Evolutionary conservation across 1,140 invertebrate species (phyloP).

Genomic region (Drosophila biarmipes): DNA sequence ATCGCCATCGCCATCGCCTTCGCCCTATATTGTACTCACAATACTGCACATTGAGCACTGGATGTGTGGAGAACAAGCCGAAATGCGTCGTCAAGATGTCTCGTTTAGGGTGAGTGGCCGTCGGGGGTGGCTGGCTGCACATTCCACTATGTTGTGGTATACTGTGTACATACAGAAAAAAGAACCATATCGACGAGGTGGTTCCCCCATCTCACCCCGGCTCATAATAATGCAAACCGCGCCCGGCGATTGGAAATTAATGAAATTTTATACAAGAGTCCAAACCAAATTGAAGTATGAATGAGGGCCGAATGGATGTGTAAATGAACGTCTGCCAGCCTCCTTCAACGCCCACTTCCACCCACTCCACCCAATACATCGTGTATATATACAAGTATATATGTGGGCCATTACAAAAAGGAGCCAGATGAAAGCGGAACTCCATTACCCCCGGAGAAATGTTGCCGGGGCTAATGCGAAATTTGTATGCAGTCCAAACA

Average conservation of each 20-base stretch:
- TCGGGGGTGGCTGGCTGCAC: constrained; percentile 8
- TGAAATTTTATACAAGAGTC: constrained; percentile 67
- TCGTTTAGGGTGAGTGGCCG: not conserved
- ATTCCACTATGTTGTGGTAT: constrained; percentile 8
- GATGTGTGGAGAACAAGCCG: not conserved
- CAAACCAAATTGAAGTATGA: constrained; percentile 53
- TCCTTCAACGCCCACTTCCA: no score
- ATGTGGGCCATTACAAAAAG: constrained; percentile 56
- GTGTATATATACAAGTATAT: constrained; percentile 21
- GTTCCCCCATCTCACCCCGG: not conserved
- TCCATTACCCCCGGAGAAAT: constrained; percentile 43
- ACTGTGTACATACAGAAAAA: not conserved
- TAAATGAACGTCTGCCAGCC: constrained; percentile 25
- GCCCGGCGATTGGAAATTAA: constrained; percentile 69
- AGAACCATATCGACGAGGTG: constrained; percentile 5
- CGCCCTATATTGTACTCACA: not conserved
- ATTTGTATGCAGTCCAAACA: constrained; percentile 76
- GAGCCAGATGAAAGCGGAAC: constrained; percentile 30
- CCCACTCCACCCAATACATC: constrained; percentile 21
- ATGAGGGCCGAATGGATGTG: constrained; percentile 33
- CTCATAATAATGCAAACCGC: constrained; percentile 10
- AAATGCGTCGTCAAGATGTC: constrained; percentile 11
- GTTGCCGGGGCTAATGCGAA: constrained; percentile 66
- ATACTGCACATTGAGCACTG: constrained; percentile 1
- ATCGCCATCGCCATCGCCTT: no score